Evolutionary conservation across 2,797 vertebrate species (phyloP).

Genomic region (Menidia menidia): DNA sequence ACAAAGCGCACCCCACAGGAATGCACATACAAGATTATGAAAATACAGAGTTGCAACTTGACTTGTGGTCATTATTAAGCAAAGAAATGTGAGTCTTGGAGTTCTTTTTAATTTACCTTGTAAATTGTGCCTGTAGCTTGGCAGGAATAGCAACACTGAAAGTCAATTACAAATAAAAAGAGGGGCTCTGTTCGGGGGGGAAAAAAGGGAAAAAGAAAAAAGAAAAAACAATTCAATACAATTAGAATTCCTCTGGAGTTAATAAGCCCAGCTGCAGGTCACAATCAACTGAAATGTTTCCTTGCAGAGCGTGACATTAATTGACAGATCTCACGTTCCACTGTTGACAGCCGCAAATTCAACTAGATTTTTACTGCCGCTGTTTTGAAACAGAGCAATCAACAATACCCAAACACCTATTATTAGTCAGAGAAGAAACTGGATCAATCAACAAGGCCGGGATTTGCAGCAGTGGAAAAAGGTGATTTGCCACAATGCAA

Average conservation of each 20-base stretch:
- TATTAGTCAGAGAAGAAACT: conserved; percentile 48
- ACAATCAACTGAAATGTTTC: conserved; percentile 62
- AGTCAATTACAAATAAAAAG: conserved; percentile 65
- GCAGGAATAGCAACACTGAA: conserved; percentile 61
- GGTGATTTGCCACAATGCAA: conserved; percentile 63
- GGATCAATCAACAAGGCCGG: conserved; percentile 55
- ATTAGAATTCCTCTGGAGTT: conserved; percentile 71
- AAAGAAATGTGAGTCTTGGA: conserved; percentile 30
- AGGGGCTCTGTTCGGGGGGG: conserved; percentile 53
- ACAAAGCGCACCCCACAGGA: conserved; percentile 2
- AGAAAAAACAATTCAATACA: conserved; percentile 43
- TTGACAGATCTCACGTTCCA: conserved; percentile 35
- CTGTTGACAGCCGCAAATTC: conserved; percentile 33
- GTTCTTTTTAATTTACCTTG: conserved; percentile 65
- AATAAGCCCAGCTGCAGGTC: conserved; percentile 60
- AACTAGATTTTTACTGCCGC: conserved; percentile 22
- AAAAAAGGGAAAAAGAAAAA: conserved; percentile 42
- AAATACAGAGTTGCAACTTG: background rate
- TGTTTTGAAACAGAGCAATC: conserved; percentile 32
- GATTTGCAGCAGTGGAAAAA: conserved; percentile 48
- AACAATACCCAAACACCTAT: conserved; percentile 26
- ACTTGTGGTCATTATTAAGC: conserved; percentile 28
- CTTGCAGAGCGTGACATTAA: conserved; percentile 50
- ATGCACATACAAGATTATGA: background rate
- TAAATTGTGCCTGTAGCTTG: conserved; percentile 47